Evolutionary conservation across 2,113 vertebrate species (phyloP), one percentile per base, ranked within the genome.

Genomic region (Malaclemys terrapin): DNA sequence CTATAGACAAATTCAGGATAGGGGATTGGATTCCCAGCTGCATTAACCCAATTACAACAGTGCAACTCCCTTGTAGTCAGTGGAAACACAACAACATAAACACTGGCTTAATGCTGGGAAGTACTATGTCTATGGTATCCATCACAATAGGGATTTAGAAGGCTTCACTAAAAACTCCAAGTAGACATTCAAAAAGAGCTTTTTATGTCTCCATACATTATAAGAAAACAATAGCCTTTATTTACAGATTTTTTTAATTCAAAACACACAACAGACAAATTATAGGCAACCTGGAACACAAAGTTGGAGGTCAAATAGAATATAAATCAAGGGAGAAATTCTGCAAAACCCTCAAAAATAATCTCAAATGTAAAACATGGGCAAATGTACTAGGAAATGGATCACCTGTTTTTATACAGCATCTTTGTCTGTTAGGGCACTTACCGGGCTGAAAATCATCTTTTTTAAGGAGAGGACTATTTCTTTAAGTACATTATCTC

Each of bases 111-210:
- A 5, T 50, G 0, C 10, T 81, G 9, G 69, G 25, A 8, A 80
- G 35, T 65, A 79, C 10, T 56, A 83, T 7, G 2, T 4, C 89
- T 78, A 20, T 11, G 72, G 20, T 52, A 91, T 22, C 42, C 5
- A 35, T 87, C 93, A n/a, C 47, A 79, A 65, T 57, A 84, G 62
- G 0, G 56, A 78, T 45, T 49, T 72, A 12, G 84, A 94, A 10
- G 86, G 82, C 10, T 85, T 8, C 35, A 56, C 17, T 45, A 83
- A 90, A 57, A 76, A 56, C 8, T 69, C 81, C 27, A 47, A 6
- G 45, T 38, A 76, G 14, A 65, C 3, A 10, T 31, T 80, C 50
- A 49, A 3, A 57, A 38, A 22, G 22, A 3, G 0, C 9, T 59
- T 27, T 85, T 85, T 62, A 29, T 22, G 5, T 56, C 82, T 12